Conservation (phyloP, 1,140 invertebrate species). For the Geopemphigus sp. region DNA sequence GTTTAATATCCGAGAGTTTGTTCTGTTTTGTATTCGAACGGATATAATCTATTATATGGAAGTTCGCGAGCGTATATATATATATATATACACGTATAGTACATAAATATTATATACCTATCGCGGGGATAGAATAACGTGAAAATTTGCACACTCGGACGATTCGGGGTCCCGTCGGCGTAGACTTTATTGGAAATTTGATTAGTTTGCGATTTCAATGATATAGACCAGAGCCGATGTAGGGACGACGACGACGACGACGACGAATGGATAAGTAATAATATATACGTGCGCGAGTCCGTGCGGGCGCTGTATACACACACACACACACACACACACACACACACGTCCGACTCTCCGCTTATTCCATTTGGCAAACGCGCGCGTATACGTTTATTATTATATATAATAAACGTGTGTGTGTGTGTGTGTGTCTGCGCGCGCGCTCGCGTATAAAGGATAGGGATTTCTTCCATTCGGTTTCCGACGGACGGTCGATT, state of each 20-base stretch:
- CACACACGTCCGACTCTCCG: too few species aligned
- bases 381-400: not conserved
- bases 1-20: not conserved
- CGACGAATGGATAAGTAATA: too few species aligned
- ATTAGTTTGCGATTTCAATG: not conserved
- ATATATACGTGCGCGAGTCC: not conserved
- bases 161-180: not conserved
- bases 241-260: not conserved
- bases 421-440: too few species aligned
- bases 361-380: not conserved
- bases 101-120: too few species aligned
- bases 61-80: too few species aligned
- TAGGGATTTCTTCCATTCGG: not conserved
- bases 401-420: too few species aligned
- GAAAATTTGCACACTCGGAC: not conserved
- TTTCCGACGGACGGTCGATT: too few species aligned
- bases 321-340: too few species aligned
- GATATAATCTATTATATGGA: not conserved
- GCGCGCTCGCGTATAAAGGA: not conserved
- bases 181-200: not conserved
- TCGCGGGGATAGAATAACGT: too few species aligned
- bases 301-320: too few species aligned
- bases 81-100: too few species aligned
- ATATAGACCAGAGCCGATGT: not conserved
- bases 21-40: not conserved